phyloP scores from a whole-genome alignment of 1,140 invertebrate species.

The Caenorhabditis brenneri region DNA sequence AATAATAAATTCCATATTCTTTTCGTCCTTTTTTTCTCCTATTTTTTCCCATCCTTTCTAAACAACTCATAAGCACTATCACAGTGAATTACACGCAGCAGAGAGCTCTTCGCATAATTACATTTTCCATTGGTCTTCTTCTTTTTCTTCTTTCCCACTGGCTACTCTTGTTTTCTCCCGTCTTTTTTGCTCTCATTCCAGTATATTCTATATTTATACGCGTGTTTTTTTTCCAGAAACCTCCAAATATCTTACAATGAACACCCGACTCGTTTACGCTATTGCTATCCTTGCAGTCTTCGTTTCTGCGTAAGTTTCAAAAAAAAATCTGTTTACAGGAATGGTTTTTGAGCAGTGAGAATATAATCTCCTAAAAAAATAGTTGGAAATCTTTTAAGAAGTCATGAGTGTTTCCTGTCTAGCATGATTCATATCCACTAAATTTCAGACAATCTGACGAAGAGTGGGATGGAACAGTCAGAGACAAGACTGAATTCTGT shows the following conservation, averaged over 20 bases:
- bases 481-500: slow-evolving; percentile 6
- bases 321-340: background rate
- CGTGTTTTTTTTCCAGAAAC: background rate
- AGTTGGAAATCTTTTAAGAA: no score
- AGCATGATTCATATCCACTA: background rate
- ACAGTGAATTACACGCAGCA: background rate
- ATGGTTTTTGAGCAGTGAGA: no score
- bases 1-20: slow-evolving; percentile 31
- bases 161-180: background rate
- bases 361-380: no score
- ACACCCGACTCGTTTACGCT: background rate
- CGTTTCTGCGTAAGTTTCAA: background rate
- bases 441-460: slow-evolving; percentile 18
- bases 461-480: background rate
- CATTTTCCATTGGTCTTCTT: slow-evolving; percentile 3
- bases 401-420: no score
- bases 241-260: background rate
- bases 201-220: background rate
- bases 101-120: slow-evolving; percentile 22
- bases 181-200: background rate
- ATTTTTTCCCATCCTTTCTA: background rate
- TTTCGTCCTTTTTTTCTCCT: background rate
- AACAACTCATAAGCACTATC: background rate
- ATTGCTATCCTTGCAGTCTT: background rate
- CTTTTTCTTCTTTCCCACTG: background rate